Evolutionary conservation across 2,888 invertebrate genomes (phyloP), one percentile per base, ranked within the genome.

Genomic region (Limnephilus lunatus): DNA sequence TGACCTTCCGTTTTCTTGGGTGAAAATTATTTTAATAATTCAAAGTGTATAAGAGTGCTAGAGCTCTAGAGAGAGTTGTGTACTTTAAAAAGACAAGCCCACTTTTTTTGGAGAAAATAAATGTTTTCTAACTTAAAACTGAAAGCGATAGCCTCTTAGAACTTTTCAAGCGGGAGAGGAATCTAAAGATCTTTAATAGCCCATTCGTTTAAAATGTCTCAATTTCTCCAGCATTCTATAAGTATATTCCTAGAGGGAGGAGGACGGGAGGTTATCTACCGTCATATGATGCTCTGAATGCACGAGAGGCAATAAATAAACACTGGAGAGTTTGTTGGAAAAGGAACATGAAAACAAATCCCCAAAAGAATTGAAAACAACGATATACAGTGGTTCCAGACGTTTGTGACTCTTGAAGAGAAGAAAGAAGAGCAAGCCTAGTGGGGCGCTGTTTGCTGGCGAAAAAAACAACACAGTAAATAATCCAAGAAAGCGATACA

Each of bases 341-440:
- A 93, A 85, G 82, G 82, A 90, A 83, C 81, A 85, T n/a, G 53
- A 88, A 89, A 92, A 25, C 82, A 81, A 92, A 90, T 89, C 88
- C 93, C 83, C 91, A 80, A 85, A 93, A 93, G 93, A 93, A 93
- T 91, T 93, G 93, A 92, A 93, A 93, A 93, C 93, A 93, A 91
- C 93, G 85, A 93, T 92, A 93, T 93, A 93, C 93, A 93, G 93
- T 81, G 82, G 91, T 92, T 93, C 81, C 91, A 87, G 92, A 92
- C 92, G 91, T 85, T 89, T 91, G 68, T 39, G 86, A 92, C 90
- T 81, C 86, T 89, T 87, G 39, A 68, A 81, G 87, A 85, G 85
- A 82, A 35, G 39, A 80, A 90, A 87, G 82, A 82, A 90, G 48
- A 90, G 92, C 68, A 15, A 68, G 68, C 25, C 68, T 68, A 25